A percentile compares a stretch with the other conserved stretches of the same genome.
These are phyloP conservation scores for Heliconius ismenius DNA, from an alignment of 2,888 invertebrate genomes.

Conservation along the genomic window DNA sequence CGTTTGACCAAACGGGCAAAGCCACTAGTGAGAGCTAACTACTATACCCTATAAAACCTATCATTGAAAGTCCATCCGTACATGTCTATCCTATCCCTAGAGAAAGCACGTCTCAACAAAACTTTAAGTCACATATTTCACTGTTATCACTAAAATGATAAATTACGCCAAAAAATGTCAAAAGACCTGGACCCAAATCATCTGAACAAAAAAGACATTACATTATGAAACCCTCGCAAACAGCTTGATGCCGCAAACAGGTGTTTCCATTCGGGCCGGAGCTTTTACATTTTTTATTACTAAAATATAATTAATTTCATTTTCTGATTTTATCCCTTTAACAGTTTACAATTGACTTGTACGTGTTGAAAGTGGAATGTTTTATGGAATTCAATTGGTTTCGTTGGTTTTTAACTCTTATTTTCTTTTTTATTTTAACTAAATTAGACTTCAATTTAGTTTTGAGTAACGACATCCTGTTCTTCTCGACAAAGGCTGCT, in stretches of 20 bases:
- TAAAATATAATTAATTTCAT: constrained; percentile 20
- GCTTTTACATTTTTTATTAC: constrained; percentile 16
- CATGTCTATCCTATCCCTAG: not conserved
- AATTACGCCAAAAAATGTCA: constrained; percentile 8
- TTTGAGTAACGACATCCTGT: no score
- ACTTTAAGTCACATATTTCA: constrained; percentile 15
- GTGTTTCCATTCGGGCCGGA: constrained; percentile 26
- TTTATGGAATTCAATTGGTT: not conserved
- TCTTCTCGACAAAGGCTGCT: no score
- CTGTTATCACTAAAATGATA: constrained; percentile 12
- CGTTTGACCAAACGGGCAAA: not conserved
- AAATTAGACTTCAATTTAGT: not conserved
- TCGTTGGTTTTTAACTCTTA: not conserved
- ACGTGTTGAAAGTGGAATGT: not conserved
- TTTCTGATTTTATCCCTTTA: constrained; percentile 10
- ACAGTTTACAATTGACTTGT: constrained; percentile 11
- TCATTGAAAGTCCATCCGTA: not conserved
- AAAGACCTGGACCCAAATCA: constrained; percentile 19
- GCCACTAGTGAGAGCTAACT: not conserved
- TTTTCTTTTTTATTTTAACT: not conserved
- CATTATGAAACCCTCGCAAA: constrained; percentile 13
- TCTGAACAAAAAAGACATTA: constrained; percentile 5
- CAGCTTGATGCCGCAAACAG: constrained; percentile 29
- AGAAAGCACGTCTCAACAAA: not conserved
- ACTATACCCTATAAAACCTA: not conserved